Percentiles rank a stretch among this genome's conserved stretches.
These are phyloP conservation scores for Eumacrocentrus americanus DNA, from an alignment of 2,888 invertebrate genomes.

Conservation along the genomic window DNA sequence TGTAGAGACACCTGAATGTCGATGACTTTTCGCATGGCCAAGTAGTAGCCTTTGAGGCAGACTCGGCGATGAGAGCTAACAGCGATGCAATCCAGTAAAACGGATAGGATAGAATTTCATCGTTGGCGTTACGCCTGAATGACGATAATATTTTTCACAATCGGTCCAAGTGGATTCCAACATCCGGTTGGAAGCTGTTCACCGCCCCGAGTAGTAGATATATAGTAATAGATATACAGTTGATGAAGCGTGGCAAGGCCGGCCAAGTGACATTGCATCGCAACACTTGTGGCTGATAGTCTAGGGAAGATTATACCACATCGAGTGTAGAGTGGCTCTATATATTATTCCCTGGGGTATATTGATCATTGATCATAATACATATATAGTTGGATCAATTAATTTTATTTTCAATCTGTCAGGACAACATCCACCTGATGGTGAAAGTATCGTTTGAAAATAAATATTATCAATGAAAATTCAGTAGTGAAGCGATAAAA, in stretches of 20 bases:
- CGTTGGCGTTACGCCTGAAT: slow-evolving; percentile 20
- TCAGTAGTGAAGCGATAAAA: too few relatives aligned
- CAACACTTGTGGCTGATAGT: slow-evolving; percentile 7
- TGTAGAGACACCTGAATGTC: slow-evolving; percentile 8
- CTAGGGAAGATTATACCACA: too few relatives aligned
- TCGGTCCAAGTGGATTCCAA: slow-evolving; percentile 19
- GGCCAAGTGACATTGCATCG: slow-evolving; percentile 27
- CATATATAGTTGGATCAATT: background rate
- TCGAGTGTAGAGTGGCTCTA: background rate
- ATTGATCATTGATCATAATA: slow-evolving; percentile 17
- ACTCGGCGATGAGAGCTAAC: slow-evolving; percentile 11
- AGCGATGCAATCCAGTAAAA: slow-evolving; percentile 11
- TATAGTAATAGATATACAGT: slow-evolving; percentile 3
- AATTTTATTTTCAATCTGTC: slow-evolving; percentile 14
- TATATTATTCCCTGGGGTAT: slow-evolving; percentile 6
- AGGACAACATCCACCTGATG: background rate
- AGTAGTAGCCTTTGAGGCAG: slow-evolving; percentile 8
- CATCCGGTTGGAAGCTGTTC: slow-evolving; percentile 21
- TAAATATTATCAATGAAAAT: background rate
- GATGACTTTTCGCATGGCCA: slow-evolving; percentile 4
- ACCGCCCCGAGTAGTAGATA: background rate
- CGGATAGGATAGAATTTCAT: slow-evolving; percentile 22
- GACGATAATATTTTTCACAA: slow-evolving; percentile 21
- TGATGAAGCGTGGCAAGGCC: slow-evolving; percentile 29
- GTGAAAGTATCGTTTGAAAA: slow-evolving; percentile 2